Evolutionary conservation across 2,113 vertebrate genomes (phyloP).

Genomic region (Lagopus muta): DNA sequence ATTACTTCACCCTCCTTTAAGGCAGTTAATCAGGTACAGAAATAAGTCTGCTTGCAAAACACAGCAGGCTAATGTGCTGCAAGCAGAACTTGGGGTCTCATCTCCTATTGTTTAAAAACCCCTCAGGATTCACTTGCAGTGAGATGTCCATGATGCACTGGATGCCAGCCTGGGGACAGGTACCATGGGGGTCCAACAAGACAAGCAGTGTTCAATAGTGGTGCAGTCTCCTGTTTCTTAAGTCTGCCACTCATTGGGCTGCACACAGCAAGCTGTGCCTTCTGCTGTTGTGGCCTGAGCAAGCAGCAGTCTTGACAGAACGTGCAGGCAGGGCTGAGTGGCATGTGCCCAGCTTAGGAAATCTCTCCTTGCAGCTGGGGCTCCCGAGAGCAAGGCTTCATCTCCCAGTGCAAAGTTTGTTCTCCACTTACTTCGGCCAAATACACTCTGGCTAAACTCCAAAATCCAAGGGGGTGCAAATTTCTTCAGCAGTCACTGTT

Average conservation of each 20-base stretch:
- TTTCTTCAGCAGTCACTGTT: neutral
- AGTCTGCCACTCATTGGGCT: neutral
- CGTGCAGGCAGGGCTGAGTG: neutral
- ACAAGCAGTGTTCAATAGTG: neutral
- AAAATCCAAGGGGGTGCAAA: neutral
- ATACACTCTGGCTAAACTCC: neutral
- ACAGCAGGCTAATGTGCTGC: neutral
- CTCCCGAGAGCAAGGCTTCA: neutral
- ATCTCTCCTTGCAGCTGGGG: neutral
- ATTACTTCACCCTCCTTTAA: conserved; percentile 65
- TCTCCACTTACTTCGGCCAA: neutral
- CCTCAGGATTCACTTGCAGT: neutral
- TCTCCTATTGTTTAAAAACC: neutral
- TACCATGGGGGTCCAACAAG: neutral
- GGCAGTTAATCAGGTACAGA: conserved; percentile 67
- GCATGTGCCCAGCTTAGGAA: fast-evolving
- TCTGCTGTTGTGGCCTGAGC: neutral
- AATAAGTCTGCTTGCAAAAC: conserved; percentile 60
- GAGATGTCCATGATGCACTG: neutral
- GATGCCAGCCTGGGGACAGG: neutral
- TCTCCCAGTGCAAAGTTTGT: neutral
- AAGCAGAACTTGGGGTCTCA: neutral
- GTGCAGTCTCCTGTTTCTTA: neutral
- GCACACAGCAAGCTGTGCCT: neutral
- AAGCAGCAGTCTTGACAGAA: neutral